Evolutionary conservation across 2,888 invertebrate genomes (phyloP).

Genomic region (Muscina levida): DNA sequence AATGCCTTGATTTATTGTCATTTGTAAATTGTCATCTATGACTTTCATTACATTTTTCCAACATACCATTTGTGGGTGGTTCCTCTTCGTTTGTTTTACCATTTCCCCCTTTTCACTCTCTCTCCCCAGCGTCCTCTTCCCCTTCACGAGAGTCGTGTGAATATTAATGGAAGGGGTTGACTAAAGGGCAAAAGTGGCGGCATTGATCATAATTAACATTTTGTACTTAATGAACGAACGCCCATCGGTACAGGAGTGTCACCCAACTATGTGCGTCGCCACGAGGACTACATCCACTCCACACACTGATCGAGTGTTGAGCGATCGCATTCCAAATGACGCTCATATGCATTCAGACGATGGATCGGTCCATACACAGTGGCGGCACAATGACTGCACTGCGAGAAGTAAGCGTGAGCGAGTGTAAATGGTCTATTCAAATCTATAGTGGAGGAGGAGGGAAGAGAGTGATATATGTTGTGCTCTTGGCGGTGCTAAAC

Average conservation of each 20-base stretch:
- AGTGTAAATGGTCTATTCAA: slow-evolving; percentile 15
- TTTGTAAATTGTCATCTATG: slow-evolving; percentile 69
- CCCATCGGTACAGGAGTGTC: slow-evolving; percentile 30
- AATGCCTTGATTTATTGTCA: slow-evolving; percentile 74
- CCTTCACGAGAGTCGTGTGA: slow-evolving; percentile 39
- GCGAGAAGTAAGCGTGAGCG: not conserved
- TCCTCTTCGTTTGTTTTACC: slow-evolving; percentile 48
- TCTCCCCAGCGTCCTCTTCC: slow-evolving; percentile 1
- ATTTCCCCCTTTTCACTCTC: slow-evolving; percentile 1
- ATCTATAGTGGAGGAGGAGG: not conserved
- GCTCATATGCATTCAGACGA: not conserved
- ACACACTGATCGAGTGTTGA: slow-evolving; percentile 46
- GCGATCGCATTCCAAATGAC: slow-evolving; percentile 62
- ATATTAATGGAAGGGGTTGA: slow-evolving; percentile 76
- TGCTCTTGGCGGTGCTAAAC: slow-evolving; percentile 19
- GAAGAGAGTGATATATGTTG: slow-evolving; percentile 1
- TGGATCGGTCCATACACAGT: not conserved
- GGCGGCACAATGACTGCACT: slow-evolving; percentile 16
- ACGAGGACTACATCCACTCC: slow-evolving; percentile 21
- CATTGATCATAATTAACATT: slow-evolving; percentile 72
- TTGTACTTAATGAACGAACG: slow-evolving; percentile 26
- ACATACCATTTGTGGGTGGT: slow-evolving; percentile 73
- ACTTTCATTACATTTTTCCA: slow-evolving; percentile 53
- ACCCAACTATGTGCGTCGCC: slow-evolving; percentile 33
- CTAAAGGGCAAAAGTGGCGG: slow-evolving; percentile 70